Base-by-base conservation (phyloP, 2,888 invertebrate species). In the Bombyx huttoni region DNA sequence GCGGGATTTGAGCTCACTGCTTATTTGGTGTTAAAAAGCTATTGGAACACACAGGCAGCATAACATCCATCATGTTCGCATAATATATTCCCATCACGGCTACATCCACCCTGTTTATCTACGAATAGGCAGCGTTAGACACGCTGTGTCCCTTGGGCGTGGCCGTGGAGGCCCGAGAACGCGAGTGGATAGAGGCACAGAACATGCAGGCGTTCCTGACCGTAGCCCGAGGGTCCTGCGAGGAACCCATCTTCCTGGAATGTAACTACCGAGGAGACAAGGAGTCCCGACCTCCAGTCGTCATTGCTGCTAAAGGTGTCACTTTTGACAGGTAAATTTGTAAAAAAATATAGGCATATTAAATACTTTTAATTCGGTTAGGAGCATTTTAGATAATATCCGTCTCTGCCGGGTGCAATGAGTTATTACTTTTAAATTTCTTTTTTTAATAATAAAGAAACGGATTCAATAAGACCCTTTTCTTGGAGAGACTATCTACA, bases 221-320 rank as follows among this genome's bases (percentile, higher is more conserved):
- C n/a, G 94, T 94, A 13, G 89, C 93, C 6, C 78, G 89, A 49
- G 94, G 94, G 49, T 92, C 93, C 7, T 91, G 89, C 63, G 91
- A 91, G 65, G 89, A 91, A 48, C 93, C 93, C 1, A 70, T 91
- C 49, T 89, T 94, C 60, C 75, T 94, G 34, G 92, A 94, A 75
- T 86, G 92, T 57, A 67, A 69, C 10, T 94, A 93, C 74, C 78
- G 71, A 1, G 90, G 89, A 1, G 89, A 80, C 6, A 78, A 71
- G 0, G 63, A 65, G 8, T 70, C 75, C 48, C 70, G 75, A 45
- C 90, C 91, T 58, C 91, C 92, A 3, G 80, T 93, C 52, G 89
- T 92, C 34, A 69, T 94, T 53, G 91, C 91, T 7, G 94, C 94
- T 48, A 91, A 92, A 64, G 92, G 92, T 0, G 84, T 91, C 62